Conservation (phyloP, 2,888 invertebrate species). For the Callyntrura sp. region DNA sequence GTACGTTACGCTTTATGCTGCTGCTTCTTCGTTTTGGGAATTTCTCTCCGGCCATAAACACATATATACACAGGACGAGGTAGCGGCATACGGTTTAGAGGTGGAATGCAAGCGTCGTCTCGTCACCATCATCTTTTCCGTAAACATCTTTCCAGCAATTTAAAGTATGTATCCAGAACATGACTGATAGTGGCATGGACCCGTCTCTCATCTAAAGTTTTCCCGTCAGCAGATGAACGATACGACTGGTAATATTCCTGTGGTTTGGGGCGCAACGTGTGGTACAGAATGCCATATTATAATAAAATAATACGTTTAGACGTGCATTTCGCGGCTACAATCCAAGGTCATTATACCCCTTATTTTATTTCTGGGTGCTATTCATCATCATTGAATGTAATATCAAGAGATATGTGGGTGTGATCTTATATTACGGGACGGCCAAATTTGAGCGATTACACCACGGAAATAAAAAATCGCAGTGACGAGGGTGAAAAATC, state of each 20-base stretch:
- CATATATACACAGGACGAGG: not conserved
- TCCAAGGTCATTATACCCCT: not conserved
- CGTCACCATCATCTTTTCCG: conserved; percentile 46
- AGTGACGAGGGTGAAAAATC: not conserved
- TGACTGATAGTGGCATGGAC: not conserved
- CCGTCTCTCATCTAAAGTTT: not conserved
- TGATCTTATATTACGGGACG: not conserved
- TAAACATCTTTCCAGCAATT: conserved; percentile 43
- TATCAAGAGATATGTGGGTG: not conserved
- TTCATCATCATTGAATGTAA: conserved; percentile 48
- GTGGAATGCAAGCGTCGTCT: conserved; percentile 5
- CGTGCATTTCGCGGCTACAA: conserved; percentile 23
- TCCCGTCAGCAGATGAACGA: not conserved
- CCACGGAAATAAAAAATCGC: not conserved
- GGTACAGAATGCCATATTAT: not conserved
- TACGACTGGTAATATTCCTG: conserved; percentile 4
- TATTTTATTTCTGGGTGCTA: not conserved
- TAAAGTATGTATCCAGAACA: conserved; percentile 32
- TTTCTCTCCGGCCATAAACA: not conserved
- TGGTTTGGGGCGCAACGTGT: not conserved
- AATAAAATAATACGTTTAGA: not conserved
- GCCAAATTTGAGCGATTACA: not conserved
- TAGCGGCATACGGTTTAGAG: not conserved
- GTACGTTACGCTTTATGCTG: conserved; percentile 3
- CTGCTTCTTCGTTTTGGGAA: not conserved